Percentiles rank a stretch among this genome's conserved stretches.
Conservation (phyloP, 2,888 invertebrate species). For the Chrysopilus asiliformis region DNA sequence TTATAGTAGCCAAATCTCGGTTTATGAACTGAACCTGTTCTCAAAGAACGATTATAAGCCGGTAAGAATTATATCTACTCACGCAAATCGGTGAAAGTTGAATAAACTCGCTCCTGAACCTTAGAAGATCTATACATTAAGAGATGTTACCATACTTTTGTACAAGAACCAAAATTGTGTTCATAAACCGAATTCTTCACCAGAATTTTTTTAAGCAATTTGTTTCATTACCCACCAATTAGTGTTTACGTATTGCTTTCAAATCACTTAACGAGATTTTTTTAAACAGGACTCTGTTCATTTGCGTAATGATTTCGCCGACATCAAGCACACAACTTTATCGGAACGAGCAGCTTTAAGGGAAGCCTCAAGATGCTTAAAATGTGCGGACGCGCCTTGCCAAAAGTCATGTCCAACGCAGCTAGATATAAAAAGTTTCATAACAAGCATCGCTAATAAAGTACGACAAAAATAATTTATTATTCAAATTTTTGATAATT, state of each 20-base stretch:
- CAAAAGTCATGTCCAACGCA: conserved; percentile 99
- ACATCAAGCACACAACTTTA: conserved; percentile 93
- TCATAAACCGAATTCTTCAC: no score
- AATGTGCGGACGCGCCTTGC: conserved; percentile 93
- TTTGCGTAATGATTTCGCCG: conserved; percentile 80
- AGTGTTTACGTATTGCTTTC: no score
- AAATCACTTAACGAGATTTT: no score
- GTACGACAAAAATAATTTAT: conserved; percentile 29
- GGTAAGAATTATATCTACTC: background rate
- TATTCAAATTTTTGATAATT: conserved; percentile 2
- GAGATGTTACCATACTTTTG: no score
- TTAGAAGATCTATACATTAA: no score
- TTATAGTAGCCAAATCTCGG: background rate
- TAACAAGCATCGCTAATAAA: conserved; percentile 91
- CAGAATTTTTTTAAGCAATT: no score
- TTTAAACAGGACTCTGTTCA: no score
- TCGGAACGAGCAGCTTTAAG: conserved; percentile 88
- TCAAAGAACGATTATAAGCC: background rate
- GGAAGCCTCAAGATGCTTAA: conserved; percentile 79
- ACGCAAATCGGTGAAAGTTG: no score
- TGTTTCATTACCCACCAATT: no score
- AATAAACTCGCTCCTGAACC: no score
- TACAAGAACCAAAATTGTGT: no score
- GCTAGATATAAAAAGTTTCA: conserved; percentile 91
- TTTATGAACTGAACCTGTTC: background rate